A percentile compares a stretch with the other conserved stretches of the same genome.
Evolutionary conservation across 2,888 invertebrate genomes (phyloP).

Genomic region (Sacculina carcini): DNA sequence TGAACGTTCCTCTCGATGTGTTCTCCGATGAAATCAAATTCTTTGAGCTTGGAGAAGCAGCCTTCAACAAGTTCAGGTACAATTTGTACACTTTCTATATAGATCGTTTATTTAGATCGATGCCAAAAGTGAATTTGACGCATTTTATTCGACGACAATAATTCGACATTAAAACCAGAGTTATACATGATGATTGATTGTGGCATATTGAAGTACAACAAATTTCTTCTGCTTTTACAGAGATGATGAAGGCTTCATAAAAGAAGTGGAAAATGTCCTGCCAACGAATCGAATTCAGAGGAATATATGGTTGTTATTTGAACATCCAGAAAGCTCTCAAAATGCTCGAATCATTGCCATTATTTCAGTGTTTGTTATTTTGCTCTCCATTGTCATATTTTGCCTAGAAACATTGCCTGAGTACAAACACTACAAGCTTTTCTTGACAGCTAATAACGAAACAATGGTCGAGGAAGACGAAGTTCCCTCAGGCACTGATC

Average conservation of each 20-base stretch:
- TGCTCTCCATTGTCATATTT: constrained; percentile 96
- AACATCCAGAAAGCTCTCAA: constrained; percentile 97
- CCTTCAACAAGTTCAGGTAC: constrained; percentile 85
- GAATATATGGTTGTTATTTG: constrained; percentile 95
- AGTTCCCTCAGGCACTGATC: constrained; percentile 95
- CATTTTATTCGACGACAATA: no score
- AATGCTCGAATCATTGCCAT: constrained; percentile 95
- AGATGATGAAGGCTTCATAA: constrained; percentile 96
- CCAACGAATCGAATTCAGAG: constrained; percentile 90
- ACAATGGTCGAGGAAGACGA: constrained; percentile 68
- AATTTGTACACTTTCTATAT: no score
- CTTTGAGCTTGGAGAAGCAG: constrained; percentile 94
- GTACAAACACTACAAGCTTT: constrained; percentile 95
- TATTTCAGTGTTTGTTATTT: constrained; percentile 94
- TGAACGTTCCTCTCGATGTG: constrained; percentile 95
- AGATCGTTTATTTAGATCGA: no score
- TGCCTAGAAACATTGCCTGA: constrained; percentile 97
- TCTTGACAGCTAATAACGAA: constrained; percentile 82
- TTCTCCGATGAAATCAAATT: constrained; percentile 99
- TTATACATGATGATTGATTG: no score
- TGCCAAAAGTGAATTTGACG: no score
- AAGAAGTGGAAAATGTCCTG: constrained; percentile 93
- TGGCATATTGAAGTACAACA: no score
- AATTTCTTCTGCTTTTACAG: constrained; percentile 23
- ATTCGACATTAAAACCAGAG: no score